A percentile compares a stretch with the other conserved stretches of the same genome.
Conservation (phyloP, 37 sponge, comb jelly and placozoan genomes). For the Amphimedon queenslandica region DNA sequence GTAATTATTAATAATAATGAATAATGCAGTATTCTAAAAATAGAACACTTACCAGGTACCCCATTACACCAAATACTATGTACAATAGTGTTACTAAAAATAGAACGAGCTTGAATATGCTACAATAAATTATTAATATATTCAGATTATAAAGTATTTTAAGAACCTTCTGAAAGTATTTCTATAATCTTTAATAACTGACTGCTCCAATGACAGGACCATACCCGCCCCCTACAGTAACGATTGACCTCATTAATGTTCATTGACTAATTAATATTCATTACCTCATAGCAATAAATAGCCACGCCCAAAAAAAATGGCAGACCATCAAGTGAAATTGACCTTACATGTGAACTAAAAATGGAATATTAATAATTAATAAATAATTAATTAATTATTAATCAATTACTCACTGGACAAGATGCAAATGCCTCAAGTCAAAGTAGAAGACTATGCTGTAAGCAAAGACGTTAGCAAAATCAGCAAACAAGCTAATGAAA, state of each 20-base stretch:
- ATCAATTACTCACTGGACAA: conserved; percentile 57
- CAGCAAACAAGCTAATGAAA: conserved; percentile 69
- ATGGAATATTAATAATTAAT: neutral
- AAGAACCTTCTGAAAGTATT: conserved; percentile 64
- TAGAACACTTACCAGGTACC: conserved; percentile 74
- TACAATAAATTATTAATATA: conserved; percentile 1
- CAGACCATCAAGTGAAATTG: conserved; percentile 55
- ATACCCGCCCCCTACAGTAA: conserved; percentile 98
- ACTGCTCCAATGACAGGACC: conserved; percentile 81
- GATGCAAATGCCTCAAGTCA: conserved; percentile 81
- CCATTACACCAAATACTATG: conserved; percentile 84
- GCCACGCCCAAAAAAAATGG: conserved; percentile 89
- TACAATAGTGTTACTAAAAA: conserved; percentile 61
- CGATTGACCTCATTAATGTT: too few relatives aligned
- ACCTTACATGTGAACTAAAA: conserved; percentile 34
- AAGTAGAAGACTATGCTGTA: conserved; percentile 88
- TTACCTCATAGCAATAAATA: conserved; percentile 90
- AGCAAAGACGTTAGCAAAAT: conserved; percentile 90
- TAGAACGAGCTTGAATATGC: conserved; percentile 67
- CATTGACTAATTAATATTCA: too few relatives aligned
- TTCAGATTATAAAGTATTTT: neutral
- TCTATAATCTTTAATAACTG: conserved; percentile 50
- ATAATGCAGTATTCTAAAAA: neutral
- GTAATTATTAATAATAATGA: neutral
- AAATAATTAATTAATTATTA: too few relatives aligned